Evolutionary conservation across 2,113 vertebrate genomes (phyloP), one percentile per base, ranked within the genome.

Genomic region (Hirundichthys speculiger): DNA sequence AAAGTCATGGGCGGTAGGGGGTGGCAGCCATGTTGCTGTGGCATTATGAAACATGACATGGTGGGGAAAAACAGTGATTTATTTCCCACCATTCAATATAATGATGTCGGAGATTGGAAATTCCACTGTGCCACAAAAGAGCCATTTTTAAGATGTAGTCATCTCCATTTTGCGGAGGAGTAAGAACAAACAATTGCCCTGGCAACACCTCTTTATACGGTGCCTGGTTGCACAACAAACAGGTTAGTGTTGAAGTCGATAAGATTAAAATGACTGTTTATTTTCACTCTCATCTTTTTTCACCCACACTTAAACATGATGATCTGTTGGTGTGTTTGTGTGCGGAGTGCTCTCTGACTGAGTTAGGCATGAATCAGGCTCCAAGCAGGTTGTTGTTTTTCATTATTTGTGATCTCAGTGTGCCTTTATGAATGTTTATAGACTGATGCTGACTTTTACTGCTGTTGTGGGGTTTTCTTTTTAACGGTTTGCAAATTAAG

Each of bases 251-350:
- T 78, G 54, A 76, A 80, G 85, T 77, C 72, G 77, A 69, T 73
- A 52, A 51, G 61, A 86, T 70, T 49, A 59, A 69, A 81, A 73
- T 54, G 30, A 34, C 30, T 41, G 16, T 51, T 79, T 24, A 22
- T 46, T 63, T 43, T 47, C 18, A 9, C 39, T 24, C 9, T 50
- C 19, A 1, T 72, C 68, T 59, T 70, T n/a, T 42, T 24, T 82
- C 68, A 84, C 65, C 83, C 66, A 82, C 79, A 69, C 70, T 71
- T 59, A 19, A 48, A 56, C 27, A n/a, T 84, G 81, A 84, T 61
- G 8, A 12, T n/a, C 19, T 1, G 49, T 30, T 45, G n/a, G n/a
- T n/a, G n/a, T n/a, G n/a, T n/a, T 34, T 47, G 46, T 68, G 47
- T 57, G 51, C 15, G 22, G 13, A 27, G 50, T 13, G 22, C 25